Conservation (phyloP, 2,113 vertebrate species). For the Megaceryle maxima region DNA sequence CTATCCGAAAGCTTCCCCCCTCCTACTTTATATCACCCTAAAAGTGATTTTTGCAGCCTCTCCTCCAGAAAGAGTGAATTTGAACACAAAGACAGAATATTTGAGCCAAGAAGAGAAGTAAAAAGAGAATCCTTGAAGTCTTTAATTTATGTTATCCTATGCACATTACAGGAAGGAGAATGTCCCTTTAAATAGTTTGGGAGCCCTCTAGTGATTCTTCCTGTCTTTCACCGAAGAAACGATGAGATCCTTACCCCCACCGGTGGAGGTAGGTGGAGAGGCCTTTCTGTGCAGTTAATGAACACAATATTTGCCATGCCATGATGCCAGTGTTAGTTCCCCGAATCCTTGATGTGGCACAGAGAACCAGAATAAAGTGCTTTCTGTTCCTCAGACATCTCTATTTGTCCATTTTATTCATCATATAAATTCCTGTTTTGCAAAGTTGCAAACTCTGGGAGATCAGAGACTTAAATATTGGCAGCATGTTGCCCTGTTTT, state of each 20-base stretch:
- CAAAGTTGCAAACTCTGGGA: background rate
- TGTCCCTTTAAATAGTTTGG: slow-evolving; percentile 67
- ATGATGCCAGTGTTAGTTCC: background rate
- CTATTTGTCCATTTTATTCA: background rate
- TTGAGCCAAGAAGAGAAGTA: slow-evolving; percentile 55
- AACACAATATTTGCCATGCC: background rate
- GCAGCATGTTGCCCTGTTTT: background rate
- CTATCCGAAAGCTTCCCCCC: slow-evolving; percentile 50
- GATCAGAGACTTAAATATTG: background rate
- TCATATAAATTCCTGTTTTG: background rate
- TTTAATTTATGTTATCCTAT: slow-evolving; percentile 19
- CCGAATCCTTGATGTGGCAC: background rate
- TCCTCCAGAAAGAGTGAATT: slow-evolving; percentile 63
- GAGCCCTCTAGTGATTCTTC: slow-evolving; percentile 67
- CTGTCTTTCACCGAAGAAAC: background rate
- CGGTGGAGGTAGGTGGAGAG: background rate
- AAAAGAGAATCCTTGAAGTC: slow-evolving; percentile 52
- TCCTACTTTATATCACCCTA: slow-evolving; percentile 66
- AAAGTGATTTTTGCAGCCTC: slow-evolving; percentile 67
- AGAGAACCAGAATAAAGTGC: background rate
- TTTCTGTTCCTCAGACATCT: background rate
- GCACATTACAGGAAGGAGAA: slow-evolving; percentile 28
- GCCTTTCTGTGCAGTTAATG: background rate
- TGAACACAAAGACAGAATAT: slow-evolving; percentile 63
- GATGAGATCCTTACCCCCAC: background rate